These are phyloP conservation scores for Acromyrmex charruanus DNA, from an alignment of 1,140 invertebrate species.

Conservation along the genomic window DNA sequence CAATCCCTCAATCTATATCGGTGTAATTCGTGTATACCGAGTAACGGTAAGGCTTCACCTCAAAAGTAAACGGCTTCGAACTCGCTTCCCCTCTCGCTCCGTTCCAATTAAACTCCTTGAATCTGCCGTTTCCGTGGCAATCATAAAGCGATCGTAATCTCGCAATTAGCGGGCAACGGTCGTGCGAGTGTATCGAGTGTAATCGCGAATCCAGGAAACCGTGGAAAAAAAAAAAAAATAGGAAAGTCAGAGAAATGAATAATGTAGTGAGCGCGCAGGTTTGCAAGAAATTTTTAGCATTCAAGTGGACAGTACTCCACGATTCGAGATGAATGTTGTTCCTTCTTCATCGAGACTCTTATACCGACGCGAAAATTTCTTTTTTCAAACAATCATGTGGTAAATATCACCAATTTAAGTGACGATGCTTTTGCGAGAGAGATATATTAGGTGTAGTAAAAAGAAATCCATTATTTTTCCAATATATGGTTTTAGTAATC, in stretches of 20 bases:
- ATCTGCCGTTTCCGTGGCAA: conserved; percentile 52
- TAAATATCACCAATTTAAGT: too few species aligned
- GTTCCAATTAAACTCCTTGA: conserved; percentile 49
- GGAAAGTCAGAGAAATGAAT: not conserved
- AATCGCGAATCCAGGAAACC: not conserved
- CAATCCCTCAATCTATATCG: conserved; percentile 47
- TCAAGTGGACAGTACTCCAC: not conserved
- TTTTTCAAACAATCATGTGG: too few species aligned
- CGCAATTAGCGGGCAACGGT: conserved; percentile 44
- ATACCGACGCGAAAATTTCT: too few species aligned
- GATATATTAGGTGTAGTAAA: too few species aligned
- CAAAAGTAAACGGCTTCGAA: conserved; percentile 1
- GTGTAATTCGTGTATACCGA: conserved; percentile 25
- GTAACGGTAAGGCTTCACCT: conserved; percentile 43
- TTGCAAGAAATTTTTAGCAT: not conserved
- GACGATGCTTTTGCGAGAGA: too few species aligned
- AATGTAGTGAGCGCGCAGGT: not conserved
- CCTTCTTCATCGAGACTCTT: too few species aligned
- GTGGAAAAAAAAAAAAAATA: conserved; percentile 1
- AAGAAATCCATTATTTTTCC: too few species aligned
- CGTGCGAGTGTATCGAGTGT: not conserved
- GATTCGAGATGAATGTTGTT: too few species aligned
- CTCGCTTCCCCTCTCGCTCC: conserved; percentile 14
- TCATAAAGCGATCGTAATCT: conserved; percentile 64
- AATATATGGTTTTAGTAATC: too few species aligned